Conservation (phyloP, 2,888 invertebrate species). For the Apotomis turbidana region DNA sequence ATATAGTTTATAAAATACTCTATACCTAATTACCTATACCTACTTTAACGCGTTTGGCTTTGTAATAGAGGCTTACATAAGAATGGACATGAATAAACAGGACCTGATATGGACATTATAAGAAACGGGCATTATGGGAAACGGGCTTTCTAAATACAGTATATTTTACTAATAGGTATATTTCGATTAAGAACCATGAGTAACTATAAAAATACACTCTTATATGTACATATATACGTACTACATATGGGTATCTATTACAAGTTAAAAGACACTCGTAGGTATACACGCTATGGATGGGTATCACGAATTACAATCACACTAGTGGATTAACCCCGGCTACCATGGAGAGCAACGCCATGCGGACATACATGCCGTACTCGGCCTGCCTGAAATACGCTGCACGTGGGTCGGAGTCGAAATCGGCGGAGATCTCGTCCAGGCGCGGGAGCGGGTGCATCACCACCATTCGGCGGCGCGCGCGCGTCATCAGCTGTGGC, state of each 20-base stretch:
- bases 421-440: constrained; percentile 96
- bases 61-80: too few species aligned
- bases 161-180: too few species aligned
- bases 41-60: too few species aligned
- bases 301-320: constrained; percentile 42
- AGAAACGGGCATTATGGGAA: too few species aligned
- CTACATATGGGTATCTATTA: not conserved
- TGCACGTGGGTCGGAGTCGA: constrained; percentile 98
- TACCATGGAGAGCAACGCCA: constrained; percentile 97
- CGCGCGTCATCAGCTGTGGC: constrained; percentile 97
- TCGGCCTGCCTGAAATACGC: constrained; percentile 99
- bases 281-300: not conserved
- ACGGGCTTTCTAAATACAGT: too few species aligned
- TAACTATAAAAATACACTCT: too few species aligned
- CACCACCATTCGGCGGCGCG: constrained; percentile 96
- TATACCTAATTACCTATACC: too few species aligned
- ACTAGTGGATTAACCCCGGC: constrained; percentile 85
- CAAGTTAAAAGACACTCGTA: not conserved
- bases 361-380: constrained; percentile 98
- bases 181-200: too few species aligned
- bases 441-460: constrained; percentile 98
- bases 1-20: too few species aligned
- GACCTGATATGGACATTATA: too few species aligned
- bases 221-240: too few species aligned
- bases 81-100: too few species aligned